phyloP scores from a whole-genome alignment of 1,140 invertebrate species.

The Ephestia elutella region DNA sequence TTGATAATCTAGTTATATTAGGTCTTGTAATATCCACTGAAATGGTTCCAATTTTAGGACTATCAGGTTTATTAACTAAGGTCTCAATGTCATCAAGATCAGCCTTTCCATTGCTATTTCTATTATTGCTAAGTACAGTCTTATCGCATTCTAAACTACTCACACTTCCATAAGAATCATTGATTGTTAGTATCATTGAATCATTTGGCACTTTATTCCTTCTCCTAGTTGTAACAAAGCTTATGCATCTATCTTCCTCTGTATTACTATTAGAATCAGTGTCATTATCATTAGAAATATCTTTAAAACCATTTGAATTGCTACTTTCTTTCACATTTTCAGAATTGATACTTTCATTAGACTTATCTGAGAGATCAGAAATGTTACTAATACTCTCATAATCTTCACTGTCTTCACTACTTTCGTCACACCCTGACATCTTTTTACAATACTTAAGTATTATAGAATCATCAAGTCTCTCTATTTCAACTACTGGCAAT shows the following conservation, averaged over 20 bases:
- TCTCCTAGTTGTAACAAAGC: conserved; percentile 59
- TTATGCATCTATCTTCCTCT: conserved; percentile 30
- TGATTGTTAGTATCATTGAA: conserved; percentile 34
- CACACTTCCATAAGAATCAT: conserved; percentile 33
- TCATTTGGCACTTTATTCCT: conserved; percentile 41
- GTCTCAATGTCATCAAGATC: conserved; percentile 12
- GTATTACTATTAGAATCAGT: conserved; percentile 21
- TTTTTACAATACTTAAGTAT: conserved; percentile 45
- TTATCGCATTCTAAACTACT: conserved; percentile 35
- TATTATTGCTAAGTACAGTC: conserved; percentile 42
- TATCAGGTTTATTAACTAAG: neutral
- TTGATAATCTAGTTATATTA: conserved; percentile 1
- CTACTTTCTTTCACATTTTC: neutral
- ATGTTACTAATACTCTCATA: conserved; percentile 10
- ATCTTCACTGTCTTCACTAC: conserved; percentile 15
- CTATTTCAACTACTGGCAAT: conserved; percentile 34
- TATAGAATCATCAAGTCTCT: conserved; percentile 42
- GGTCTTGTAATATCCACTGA: neutral
- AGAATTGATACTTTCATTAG: conserved; percentile 6
- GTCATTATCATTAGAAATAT: conserved; percentile 7
- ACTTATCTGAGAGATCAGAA: neutral
- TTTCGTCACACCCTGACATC: conserved; percentile 16
- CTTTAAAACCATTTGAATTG: neutral
- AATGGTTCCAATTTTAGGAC: neutral
- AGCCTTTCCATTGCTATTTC: conserved; percentile 7